A percentile compares a stretch with the other conserved stretches of the same genome.
Evolutionary conservation across 2,888 invertebrate species (phyloP).

Genomic region (Rhimphoctona megacephalus): DNA sequence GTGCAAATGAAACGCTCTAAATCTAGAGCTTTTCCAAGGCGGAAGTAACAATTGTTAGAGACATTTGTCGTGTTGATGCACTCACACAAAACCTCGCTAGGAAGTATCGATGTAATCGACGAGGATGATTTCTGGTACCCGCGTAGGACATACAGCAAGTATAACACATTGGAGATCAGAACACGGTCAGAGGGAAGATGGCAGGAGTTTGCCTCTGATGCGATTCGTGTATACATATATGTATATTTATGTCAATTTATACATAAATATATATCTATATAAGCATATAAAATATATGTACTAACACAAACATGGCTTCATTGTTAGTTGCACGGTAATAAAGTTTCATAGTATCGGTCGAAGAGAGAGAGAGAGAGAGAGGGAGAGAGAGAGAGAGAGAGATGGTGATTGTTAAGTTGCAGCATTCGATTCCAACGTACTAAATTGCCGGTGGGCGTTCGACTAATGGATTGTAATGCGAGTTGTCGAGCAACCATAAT

Average conservation of each 20-base stretch:
- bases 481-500: constrained; percentile 71
- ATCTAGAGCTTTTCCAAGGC: not conserved
- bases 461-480: constrained; percentile 79
- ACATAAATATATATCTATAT: constrained; percentile 5
- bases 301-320: constrained; percentile 11
- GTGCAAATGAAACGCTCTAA: not conserved
- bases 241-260: not conserved
- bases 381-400: constrained; percentile 1
- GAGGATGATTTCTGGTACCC: constrained; percentile 51
- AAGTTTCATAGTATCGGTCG: constrained; percentile 20
- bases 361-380: not conserved
- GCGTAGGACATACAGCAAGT: constrained; percentile 20
- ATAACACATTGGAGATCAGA: constrained; percentile 46
- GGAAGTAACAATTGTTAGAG: not conserved
- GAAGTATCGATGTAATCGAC: constrained; percentile 45
- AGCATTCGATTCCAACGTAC: constrained; percentile 72
- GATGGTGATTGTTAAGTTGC: constrained; percentile 58
- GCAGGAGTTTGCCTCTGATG: constrained; percentile 42
- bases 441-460: constrained; percentile 79
- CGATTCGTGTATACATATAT: constrained; percentile 18
- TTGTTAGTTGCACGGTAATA: constrained; percentile 48
- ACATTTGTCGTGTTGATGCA: not conserved
- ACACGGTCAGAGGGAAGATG: constrained; percentile 58
- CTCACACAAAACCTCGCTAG: not conserved
- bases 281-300: not conserved